phyloP scores from a whole-genome alignment of 2,113 vertebrate genomes.

The Charadrius vociferus region DNA sequence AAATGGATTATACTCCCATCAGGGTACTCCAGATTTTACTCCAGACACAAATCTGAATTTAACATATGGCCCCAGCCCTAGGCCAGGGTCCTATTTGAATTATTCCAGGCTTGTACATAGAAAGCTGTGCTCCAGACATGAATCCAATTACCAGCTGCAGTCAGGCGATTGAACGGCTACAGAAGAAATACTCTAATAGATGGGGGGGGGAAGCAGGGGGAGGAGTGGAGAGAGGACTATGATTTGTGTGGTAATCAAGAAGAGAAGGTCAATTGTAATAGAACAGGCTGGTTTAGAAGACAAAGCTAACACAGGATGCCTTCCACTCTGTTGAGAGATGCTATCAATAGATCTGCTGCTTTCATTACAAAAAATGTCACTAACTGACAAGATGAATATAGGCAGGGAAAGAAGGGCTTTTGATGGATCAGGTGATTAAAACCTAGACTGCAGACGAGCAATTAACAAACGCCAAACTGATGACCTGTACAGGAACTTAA shows the following conservation, averaged over 20 bases:
- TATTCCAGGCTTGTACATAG: conserved; percentile 66
- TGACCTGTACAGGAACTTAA: conserved; percentile 35
- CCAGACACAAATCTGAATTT: conserved; percentile 67
- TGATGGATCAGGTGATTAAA: conserved; percentile 77
- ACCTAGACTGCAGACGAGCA: conserved; percentile 23
- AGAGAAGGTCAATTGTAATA: conserved; percentile 81
- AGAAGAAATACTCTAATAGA: conserved; percentile 71
- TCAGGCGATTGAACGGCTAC: conserved; percentile 72
- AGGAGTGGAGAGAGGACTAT: conserved; percentile 45
- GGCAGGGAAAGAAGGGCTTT: conserved; percentile 43
- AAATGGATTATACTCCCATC: conserved; percentile 49
- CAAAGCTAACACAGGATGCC: conserved; percentile 67
- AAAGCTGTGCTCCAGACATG: conserved; percentile 72
- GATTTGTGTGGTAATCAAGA: conserved; percentile 81
- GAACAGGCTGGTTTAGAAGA: conserved; percentile 74
- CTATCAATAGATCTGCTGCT: conserved; percentile 73
- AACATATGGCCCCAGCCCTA: conserved; percentile 75
- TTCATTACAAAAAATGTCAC: conserved; percentile 73
- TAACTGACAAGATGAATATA: conserved; percentile 69
- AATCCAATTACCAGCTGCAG: conserved; percentile 80
- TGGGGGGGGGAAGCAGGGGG: not conserved
- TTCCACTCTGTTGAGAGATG: conserved; percentile 66
- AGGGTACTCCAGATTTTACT: conserved; percentile 46
- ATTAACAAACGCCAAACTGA: conserved; percentile 49
- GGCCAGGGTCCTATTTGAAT: conserved; percentile 73